Evolutionary conservation across 23 tunicate species (phyloP).

Genomic region (Diplosoma virens): DNA sequence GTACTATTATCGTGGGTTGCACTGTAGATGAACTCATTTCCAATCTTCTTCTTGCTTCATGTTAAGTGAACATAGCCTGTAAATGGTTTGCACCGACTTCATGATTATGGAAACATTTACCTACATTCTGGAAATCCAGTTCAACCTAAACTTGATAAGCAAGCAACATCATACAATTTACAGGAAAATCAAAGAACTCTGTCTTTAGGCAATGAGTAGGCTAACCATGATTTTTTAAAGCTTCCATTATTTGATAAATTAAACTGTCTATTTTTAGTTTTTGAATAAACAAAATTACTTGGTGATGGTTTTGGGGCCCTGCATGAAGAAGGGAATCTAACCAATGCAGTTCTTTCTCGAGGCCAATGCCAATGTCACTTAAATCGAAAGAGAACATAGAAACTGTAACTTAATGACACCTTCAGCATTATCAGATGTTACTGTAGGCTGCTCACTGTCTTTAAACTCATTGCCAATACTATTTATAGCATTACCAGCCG

Average conservation of each 20-base stretch:
- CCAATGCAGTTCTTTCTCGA: not conserved
- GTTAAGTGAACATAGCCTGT: not conserved
- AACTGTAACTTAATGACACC: not conserved
- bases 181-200: not conserved
- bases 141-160: not conserved
- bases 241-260: no score
- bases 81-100: not conserved
- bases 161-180: not conserved
- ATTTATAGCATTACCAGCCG: not conserved
- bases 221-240: not conserved
- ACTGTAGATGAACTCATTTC: no score
- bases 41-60: no score
- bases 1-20: no score
- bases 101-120: not conserved
- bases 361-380: not conserved
- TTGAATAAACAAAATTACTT: no score
- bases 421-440: not conserved
- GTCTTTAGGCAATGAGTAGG: not conserved
- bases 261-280: slow-evolving; percentile 9
- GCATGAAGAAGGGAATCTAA: not conserved
- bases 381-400: not conserved
- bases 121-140: not conserved
- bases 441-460: not conserved
- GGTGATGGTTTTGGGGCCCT: no score
- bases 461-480: not conserved